Base-by-base conservation (phyloP, 1,140 invertebrate species). In the Drosophila littoralis region DNA sequence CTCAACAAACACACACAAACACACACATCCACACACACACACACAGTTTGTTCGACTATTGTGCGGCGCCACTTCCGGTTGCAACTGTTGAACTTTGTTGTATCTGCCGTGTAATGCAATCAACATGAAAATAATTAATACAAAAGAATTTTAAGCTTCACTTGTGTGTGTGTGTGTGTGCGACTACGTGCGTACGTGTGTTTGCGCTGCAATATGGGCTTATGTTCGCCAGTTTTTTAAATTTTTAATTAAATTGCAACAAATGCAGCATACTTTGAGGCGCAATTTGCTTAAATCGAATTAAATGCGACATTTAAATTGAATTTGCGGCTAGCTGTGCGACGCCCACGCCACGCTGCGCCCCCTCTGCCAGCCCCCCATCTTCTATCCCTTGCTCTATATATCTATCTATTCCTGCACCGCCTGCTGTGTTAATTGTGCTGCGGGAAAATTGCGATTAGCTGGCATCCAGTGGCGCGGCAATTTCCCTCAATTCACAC, bases 71-170 rank as follows among this genome's bases (percentile, higher is more conserved):
- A 35, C 22, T 57, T 68, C 65, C 54, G 13, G 33, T 8, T 64
- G 60, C 52, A 72, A 55, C 52, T 55, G 61, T 75, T 68, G 70
- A 67, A 60, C 70, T 81, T 46, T 77, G 40, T 46, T 75, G 66
- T 50, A 55, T n/a, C 58, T 50, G 63, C 55, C 45, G 17, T 75
- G 69, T 73, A 85, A 81, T 81, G 79, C 82, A 85, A 88, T 85
- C 81, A 84, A 82, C 82, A 82, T 79, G 71, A 88, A 85, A 78
- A 86, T 86, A 85, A 81, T 86, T 86, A 86, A 88, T 79, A 85
- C 64, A 88, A 86, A 81, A 86, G 71, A 66, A 78, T 40, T 71
- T 40, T 51, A 46, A 22, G 17, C 40, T 54, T n/a, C 13, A 28
- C 42, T 9, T 7, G 9, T 65, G 6, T 22, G 40, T 58, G 28